Conservation (phyloP, 2,113 vertebrate species). For the Circaetus gallicus region DNA sequence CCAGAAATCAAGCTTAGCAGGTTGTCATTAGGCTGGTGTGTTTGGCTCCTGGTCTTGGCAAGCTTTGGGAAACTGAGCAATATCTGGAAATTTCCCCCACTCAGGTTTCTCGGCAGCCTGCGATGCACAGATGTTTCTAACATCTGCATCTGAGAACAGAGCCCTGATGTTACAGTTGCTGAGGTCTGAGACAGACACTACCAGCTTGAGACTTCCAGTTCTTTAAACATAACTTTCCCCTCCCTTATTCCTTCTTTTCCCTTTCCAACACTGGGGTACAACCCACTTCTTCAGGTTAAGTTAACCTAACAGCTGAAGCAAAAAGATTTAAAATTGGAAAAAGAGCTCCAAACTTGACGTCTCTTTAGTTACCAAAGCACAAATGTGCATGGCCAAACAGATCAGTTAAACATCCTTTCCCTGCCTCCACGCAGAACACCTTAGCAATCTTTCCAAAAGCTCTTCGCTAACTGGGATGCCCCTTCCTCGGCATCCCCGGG, state of each 20-base stretch:
- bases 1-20: background rate
- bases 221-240: background rate
- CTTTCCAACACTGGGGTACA: background rate
- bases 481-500: background rate
- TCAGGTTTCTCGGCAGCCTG: background rate
- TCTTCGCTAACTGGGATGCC: background rate
- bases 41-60: background rate
- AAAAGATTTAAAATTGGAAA: background rate
- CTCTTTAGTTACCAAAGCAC: background rate
- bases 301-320: background rate
- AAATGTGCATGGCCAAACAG: accelerated
- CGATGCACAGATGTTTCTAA: background rate
- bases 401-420: no score
- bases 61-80: background rate
- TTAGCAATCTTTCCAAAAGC: background rate
- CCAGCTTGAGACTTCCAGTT: background rate
- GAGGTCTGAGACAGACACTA: background rate
- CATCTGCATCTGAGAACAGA: background rate
- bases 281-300: background rate
- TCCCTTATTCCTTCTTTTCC: background rate
- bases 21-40: background rate
- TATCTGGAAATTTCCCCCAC: background rate
- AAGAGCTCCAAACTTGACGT: background rate
- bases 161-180: background rate
- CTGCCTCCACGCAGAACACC: background rate